Conservation (phyloP, 2,888 invertebrate species). For the Plebejus anna region DNA sequence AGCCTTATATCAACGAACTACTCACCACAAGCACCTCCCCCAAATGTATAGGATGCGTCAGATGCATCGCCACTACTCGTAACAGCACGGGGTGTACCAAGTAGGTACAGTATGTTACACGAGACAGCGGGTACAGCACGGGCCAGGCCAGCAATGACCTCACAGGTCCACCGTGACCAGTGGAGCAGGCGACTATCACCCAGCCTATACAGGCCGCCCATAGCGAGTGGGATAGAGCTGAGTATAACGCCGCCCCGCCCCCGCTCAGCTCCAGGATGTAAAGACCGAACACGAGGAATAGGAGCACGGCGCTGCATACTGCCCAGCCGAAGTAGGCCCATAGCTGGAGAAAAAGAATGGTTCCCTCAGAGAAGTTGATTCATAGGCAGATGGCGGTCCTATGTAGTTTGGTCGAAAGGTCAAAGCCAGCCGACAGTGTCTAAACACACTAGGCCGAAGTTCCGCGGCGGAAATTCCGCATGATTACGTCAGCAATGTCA, state of each 20-base stretch:
- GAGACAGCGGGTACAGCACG: slow-evolving; percentile 89
- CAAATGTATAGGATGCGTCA: slow-evolving; percentile 90
- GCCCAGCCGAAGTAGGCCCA: slow-evolving; percentile 86
- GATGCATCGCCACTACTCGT: slow-evolving; percentile 88
- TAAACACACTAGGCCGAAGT: too few relatives aligned
- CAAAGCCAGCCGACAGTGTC: too few relatives aligned
- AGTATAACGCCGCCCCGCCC: slow-evolving; percentile 86
- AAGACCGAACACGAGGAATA: slow-evolving; percentile 88
- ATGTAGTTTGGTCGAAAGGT: too few relatives aligned
- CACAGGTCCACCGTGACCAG: slow-evolving; percentile 86
- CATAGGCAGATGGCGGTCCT: too few relatives aligned
- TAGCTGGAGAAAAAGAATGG: slow-evolving; percentile 60
- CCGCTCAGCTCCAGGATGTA: slow-evolving; percentile 85
- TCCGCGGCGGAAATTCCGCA: too few relatives aligned
- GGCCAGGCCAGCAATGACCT: slow-evolving; percentile 86
- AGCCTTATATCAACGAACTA: slow-evolving; percentile 35
- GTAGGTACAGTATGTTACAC: slow-evolving; percentile 93
- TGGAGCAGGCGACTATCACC: slow-evolving; percentile 91
- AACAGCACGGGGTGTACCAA: slow-evolving; percentile 91
- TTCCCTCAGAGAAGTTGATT: too few relatives aligned
- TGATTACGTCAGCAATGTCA: too few relatives aligned
- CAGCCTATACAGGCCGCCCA: slow-evolving; percentile 91
- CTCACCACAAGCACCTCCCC: slow-evolving; percentile 88
- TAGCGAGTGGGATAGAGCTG: slow-evolving; percentile 89
- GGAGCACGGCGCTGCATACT: slow-evolving; percentile 82